Conservation (phyloP, 2,888 invertebrate species). For the Phragmatobia fuliginosa region DNA sequence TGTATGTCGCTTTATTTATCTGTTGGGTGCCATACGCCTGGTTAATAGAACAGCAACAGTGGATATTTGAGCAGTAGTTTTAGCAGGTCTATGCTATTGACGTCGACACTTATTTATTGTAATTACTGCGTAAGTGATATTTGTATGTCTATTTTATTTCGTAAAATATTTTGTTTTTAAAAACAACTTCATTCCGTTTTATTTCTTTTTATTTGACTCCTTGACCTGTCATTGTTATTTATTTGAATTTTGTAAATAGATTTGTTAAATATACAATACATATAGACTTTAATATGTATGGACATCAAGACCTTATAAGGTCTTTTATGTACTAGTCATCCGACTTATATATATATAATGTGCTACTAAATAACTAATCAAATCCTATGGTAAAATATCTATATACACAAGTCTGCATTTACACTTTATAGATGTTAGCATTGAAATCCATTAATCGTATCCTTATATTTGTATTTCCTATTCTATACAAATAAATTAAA, state of each 20-base stretch:
- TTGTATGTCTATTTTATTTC: conserved; percentile 56
- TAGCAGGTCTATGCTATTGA: conserved; percentile 17
- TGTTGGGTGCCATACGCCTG: conserved; percentile 20
- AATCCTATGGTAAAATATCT: not conserved
- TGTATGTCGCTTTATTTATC: conserved; percentile 36
- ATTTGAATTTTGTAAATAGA: conserved; percentile 81
- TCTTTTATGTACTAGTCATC: not conserved
- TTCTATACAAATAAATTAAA: too few relatives aligned
- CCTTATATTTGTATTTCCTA: not conserved
- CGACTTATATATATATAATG: not conserved
- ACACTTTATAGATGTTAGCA: not conserved
- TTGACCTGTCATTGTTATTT: conserved; percentile 69
- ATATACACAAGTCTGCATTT: not conserved
- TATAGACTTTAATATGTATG: not conserved
- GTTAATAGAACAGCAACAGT: conserved; percentile 30
- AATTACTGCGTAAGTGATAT: conserved; percentile 54
- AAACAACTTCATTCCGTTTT: conserved; percentile 68
- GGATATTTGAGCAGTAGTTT: conserved; percentile 23
- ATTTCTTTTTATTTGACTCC: conserved; percentile 48
- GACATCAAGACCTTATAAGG: not conserved
- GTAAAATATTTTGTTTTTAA: conserved; percentile 49
- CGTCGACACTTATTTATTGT: conserved; percentile 41
- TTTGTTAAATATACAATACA: conserved; percentile 59
- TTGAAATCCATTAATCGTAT: not conserved
- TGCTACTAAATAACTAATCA: not conserved